Evolutionary conservation across 2,888 invertebrate genomes (phyloP), one percentile per base, ranked within the genome.

Genomic region (Parascotia fuliginaria): DNA sequence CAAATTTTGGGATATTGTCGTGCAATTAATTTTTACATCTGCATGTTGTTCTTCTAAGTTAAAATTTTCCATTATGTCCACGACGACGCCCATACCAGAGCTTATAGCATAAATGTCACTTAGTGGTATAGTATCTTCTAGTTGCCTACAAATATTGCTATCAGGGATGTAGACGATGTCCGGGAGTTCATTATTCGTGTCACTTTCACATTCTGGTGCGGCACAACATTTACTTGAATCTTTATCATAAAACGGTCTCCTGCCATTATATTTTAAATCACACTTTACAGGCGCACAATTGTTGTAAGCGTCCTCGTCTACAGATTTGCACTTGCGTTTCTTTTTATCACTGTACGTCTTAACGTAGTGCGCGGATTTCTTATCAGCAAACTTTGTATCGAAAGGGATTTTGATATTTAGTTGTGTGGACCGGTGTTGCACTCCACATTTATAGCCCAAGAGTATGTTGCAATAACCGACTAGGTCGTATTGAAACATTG

Each of bases 1-100:
- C 6, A 89, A 28, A 60, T 88, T 86, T 60, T 89, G 78, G 1
- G 89, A 89, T 62, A 89, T 80, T 0, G 88, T 85, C 0, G 85
- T 72, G 41, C 85, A 85, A 56, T 89, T 87, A 24, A 24, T 7
- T 24, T 3, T 7, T 9, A 24, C 24, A 3, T 24, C n/a, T n/a
- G n/a, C n/a, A n/a, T n/a, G n/a, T n/a, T n/a, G n/a, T n/a, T 3
- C 3, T 6, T 6, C 7, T 7, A 6, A 1, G 4, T 24, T 28
- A 59, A 39, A 11, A 69, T 47, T 0, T 27, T 48, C 60, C 2
- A 52, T 39, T 1, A 65, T n/a, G 12, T 71, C 54, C 3, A 59
- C 77, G 0, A 83, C 65, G 0, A 77, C 71, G 2, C 82, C 83
- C 11, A 81, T 47, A 0, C 86, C 84, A 5, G 82, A 77, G 28